Evolutionary conservation across 2,113 vertebrate genomes (phyloP), one percentile per base, ranked within the genome.

Genomic region (Paralichthys olivaceus): DNA sequence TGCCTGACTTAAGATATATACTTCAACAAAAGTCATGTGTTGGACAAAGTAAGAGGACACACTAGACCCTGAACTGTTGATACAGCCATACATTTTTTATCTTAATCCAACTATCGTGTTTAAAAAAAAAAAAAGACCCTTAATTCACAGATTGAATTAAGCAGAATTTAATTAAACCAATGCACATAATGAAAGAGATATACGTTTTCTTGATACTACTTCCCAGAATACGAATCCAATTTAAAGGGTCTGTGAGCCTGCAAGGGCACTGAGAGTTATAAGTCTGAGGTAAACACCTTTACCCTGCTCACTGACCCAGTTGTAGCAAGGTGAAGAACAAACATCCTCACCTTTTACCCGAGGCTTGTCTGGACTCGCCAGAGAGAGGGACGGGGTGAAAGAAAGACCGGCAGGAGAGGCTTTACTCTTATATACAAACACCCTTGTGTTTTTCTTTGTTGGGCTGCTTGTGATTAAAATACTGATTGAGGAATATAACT

Each of bases 351-450:
- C 78, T 86, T 88, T 80, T 83, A 87, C 70, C 28, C 0, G 25
- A 69, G 66, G 68, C 87, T 43, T 85, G 91, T 87, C 84, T 88
- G 75, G 55, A 85, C 90, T 71, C 1, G 85, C 66, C 59, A 70
- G 45, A 62, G 60, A 49, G 54, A 80, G 71, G 65, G 49, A 26
- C 23, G n/a, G 62, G 19, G 19, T 59, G 58, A 26, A 25, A 23
- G 26, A 22, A 54, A 40, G 25, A 54, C 58, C 4, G 37, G 43
- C 51, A 76, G 22, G 15, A 8, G 56, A 53, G 60, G 69, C 54
- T 58, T 53, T 3, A 14, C 51, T 45, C 71, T 45, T 43, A 32
- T 54, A 54, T n/a, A 28, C 40, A 22, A 2, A 53, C 63, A 26
- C 13, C 17, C 45, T 22, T 20, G n/a, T 57, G 65, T 1, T 75